A percentile compares a stretch with the other conserved stretches of the same genome.
These are phyloP conservation scores for Amazona vittata DNA, from an alignment of 2,113 vertebrate species.

Conservation along the genomic window DNA sequence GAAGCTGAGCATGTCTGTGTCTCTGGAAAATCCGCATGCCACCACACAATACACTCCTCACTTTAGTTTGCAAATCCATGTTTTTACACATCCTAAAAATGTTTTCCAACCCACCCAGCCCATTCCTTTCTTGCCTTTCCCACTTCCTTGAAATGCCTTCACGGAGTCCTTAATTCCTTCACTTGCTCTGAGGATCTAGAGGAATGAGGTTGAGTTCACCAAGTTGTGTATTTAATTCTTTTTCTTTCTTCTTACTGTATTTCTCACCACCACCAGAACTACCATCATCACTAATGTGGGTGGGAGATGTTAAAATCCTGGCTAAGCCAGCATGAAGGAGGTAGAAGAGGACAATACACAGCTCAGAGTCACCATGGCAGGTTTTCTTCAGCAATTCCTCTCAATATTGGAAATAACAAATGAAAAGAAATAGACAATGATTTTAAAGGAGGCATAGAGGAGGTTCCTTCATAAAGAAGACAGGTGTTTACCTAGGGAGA, in stretches of 20 bases:
- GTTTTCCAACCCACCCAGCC: not conserved
- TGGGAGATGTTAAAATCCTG: not conserved
- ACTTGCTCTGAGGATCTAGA: not conserved
- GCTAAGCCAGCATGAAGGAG: not conserved
- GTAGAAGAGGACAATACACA: not conserved
- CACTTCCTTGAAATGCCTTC: not conserved
- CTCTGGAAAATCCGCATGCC: not conserved
- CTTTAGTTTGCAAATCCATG: not conserved
- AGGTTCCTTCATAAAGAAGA: not conserved
- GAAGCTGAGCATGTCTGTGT: not conserved
- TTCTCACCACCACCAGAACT: not conserved
- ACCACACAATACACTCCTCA: not conserved
- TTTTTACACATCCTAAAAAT: not conserved
- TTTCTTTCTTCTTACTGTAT: not conserved
- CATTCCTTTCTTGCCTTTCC: not conserved
- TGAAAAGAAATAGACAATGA: not conserved
- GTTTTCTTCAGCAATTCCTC: not conserved
- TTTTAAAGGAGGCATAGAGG: not conserved
- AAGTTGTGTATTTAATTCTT: not conserved
- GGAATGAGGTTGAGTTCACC: not conserved
- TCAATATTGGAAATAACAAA: not conserved
- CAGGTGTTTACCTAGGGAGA: not conserved
- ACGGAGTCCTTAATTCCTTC: rapidly evolving
- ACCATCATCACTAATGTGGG: too few relatives aligned
- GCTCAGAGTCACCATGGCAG: not conserved